A percentile compares a stretch with the other conserved stretches of the same genome.
Evolutionary conservation across 2,113 vertebrate genomes (phyloP).

Genomic region (Amphiprion percula): DNA sequence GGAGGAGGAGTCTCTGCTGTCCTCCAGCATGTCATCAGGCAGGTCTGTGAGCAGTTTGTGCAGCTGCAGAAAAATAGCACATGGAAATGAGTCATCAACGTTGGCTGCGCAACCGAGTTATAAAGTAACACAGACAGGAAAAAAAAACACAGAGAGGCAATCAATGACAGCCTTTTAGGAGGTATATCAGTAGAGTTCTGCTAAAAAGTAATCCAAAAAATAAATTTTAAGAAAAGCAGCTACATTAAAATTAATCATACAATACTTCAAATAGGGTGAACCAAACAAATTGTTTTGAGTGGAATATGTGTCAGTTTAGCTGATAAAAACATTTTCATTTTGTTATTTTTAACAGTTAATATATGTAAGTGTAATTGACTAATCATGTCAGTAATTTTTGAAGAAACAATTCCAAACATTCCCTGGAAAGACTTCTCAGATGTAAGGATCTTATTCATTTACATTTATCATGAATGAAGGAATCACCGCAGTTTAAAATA

Average conservation of each 20-base stretch:
- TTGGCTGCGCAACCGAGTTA: conserved; percentile 61
- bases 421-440: not conserved
- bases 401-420: not conserved
- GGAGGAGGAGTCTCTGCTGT: conserved; percentile 90
- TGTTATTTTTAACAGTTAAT: not conserved
- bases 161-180: not conserved
- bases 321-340: not conserved
- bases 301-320: not conserved
- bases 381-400: not conserved
- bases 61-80: conserved; percentile 83
- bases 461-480: not conserved
- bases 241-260: not conserved
- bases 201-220: not conserved
- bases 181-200: not conserved
- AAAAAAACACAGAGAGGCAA: not conserved
- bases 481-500: not conserved
- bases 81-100: conserved; percentile 71
- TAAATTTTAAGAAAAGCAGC: not conserved
- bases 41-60: conserved; percentile 95
- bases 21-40: conserved; percentile 97
- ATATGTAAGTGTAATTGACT: not conserved
- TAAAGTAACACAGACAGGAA: conserved; percentile 43
- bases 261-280: not conserved
- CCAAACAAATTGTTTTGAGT: not conserved
- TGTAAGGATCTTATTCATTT: not conserved